phyloP scores from a whole-genome alignment of 2,888 invertebrate species.

The Alviniconcha strummeri region DNA sequence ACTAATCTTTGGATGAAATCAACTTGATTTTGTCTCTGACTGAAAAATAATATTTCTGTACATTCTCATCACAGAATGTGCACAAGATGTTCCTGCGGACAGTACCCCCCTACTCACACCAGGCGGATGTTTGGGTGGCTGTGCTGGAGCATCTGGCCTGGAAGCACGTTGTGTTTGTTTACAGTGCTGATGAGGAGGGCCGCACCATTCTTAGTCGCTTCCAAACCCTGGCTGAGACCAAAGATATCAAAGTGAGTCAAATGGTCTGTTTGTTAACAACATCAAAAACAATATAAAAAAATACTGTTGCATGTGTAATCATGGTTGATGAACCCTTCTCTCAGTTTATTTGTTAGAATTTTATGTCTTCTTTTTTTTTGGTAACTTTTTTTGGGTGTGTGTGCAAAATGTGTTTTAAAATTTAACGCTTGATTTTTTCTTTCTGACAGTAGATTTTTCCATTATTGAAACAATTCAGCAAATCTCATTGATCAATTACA shows the following conservation, averaged over 20 bases:
- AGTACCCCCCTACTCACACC: constrained; percentile 98
- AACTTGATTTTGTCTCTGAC: background rate
- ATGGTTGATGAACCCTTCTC: no score
- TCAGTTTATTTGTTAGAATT: no score
- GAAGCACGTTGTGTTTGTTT: constrained; percentile 87
- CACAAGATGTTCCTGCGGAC: constrained; percentile 97
- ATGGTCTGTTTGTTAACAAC: background rate
- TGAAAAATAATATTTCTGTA: background rate
- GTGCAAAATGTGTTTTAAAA: no score
- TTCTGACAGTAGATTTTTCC: no score
- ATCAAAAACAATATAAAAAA: background rate
- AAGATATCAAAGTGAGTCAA: constrained; percentile 88
- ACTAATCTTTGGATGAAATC: no score
- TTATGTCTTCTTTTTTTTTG: no score
- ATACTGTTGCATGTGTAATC: no score
- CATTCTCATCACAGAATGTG: constrained; percentile 83
- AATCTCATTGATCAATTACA: background rate
- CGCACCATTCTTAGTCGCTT: constrained; percentile 93
- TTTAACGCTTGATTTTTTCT: no score
- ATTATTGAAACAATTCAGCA: no score
- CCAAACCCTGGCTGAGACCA: constrained; percentile 93
- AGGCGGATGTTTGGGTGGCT: constrained; percentile 98
- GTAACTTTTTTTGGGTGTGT: no score
- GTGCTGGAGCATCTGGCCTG: constrained; percentile 89
- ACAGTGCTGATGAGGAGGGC: constrained; percentile 97